Conservation (phyloP, 2,113 vertebrate genomes). For the Electrona antarctica region DNA sequence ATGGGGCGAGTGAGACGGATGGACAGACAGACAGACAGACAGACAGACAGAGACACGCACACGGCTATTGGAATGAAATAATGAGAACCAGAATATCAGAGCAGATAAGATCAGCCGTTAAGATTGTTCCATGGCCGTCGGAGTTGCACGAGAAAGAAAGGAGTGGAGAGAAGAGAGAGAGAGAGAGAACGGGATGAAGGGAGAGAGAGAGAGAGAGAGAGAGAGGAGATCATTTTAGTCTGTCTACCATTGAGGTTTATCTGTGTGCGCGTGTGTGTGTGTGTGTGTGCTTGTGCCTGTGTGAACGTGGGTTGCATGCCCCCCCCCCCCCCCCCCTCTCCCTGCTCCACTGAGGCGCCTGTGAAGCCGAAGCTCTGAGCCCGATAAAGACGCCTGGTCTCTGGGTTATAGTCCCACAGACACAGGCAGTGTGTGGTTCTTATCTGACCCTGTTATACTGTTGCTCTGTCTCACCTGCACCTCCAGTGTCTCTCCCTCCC, state of each 20-base stretch:
- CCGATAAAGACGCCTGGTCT: slow-evolving; percentile 75
- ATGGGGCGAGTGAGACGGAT: slow-evolving; percentile 51
- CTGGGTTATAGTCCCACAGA: slow-evolving; percentile 33
- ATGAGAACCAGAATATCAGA: slow-evolving; percentile 77
- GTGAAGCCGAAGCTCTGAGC: slow-evolving; percentile 65
- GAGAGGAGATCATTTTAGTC: background rate
- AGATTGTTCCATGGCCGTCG: slow-evolving; percentile 68
- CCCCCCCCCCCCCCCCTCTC: too few relatives aligned
- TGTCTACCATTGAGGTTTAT: slow-evolving; percentile 69
- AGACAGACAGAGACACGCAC: too few relatives aligned
- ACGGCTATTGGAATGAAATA: slow-evolving; percentile 73
- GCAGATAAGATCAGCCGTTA: slow-evolving; percentile 69
- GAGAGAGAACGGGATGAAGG: too few relatives aligned
- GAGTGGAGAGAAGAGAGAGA: slow-evolving; percentile 3
- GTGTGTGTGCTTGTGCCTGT: background rate
- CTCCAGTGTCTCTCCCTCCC: background rate
- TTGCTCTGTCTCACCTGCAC: slow-evolving; percentile 40
- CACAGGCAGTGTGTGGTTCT: slow-evolving; percentile 41
- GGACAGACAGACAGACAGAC: too few relatives aligned
- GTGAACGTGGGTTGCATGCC: background rate
- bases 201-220: too few relatives aligned
- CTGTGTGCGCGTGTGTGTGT: slow-evolving; percentile 25
- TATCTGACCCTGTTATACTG: slow-evolving; percentile 56
- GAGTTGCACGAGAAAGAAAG: slow-evolving; percentile 56
- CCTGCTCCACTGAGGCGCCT: slow-evolving; percentile 73